Percentiles rank a stretch among this genome's conserved stretches.
phyloP scores from a whole-genome alignment of 2,888 invertebrate species.

The Rhorus exstirpatorius region DNA sequence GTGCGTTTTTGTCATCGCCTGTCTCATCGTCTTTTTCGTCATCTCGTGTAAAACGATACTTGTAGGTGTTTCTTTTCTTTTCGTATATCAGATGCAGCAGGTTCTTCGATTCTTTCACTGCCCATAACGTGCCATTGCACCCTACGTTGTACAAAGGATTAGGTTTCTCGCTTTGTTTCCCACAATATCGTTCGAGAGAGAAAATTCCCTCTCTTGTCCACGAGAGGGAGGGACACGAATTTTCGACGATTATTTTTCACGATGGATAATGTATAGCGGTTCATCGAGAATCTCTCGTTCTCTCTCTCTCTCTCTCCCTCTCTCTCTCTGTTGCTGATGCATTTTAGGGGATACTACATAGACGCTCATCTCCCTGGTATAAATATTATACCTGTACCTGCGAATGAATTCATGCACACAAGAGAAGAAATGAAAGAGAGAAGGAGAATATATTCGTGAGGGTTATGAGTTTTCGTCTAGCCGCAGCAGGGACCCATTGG shows the following conservation, averaged over 20 bases:
- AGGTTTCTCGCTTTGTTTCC: conserved; percentile 58
- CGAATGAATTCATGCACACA: conserved; percentile 54
- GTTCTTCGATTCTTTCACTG: conserved; percentile 34
- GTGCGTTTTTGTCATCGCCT: no score
- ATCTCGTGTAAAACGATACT: neutral
- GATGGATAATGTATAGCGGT: conserved; percentile 43
- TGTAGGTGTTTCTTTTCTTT: neutral
- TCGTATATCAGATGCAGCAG: conserved; percentile 24
- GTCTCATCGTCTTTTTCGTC: neutral
- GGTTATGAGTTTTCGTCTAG: conserved; percentile 55
- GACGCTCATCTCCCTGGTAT: conserved; percentile 27
- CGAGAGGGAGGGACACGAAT: conserved; percentile 46
- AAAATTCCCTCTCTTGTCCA: conserved; percentile 17
- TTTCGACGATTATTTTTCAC: conserved; percentile 63
- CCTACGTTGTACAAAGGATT: conserved; percentile 32
- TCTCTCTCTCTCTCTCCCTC: neutral
- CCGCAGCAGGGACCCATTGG: conserved; percentile 51
- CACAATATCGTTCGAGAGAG: conserved; percentile 28
- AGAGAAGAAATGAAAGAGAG: conserved; percentile 1
- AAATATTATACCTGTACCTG: conserved; percentile 48
- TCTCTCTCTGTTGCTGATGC: conserved; percentile 10
- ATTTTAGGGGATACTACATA: conserved; percentile 27
- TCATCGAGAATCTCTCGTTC: conserved; percentile 27
- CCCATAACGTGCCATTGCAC: conserved; percentile 23
- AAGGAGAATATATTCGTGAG: conserved; percentile 47